Conservation (phyloP, 2,888 invertebrate genomes). For the Eueremaeus valkanovi region DNA sequence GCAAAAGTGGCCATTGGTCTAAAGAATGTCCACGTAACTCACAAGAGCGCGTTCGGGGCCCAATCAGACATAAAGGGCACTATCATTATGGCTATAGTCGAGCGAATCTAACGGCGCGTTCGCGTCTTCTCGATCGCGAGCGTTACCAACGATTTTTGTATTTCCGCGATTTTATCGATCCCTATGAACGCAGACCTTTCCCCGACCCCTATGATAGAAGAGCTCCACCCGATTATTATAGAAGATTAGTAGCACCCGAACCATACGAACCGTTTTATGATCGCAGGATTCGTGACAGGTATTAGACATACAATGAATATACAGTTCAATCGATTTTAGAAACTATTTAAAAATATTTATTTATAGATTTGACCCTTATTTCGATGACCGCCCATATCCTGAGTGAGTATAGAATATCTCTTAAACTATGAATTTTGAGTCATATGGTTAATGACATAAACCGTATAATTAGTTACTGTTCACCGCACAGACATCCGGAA, state of each 20-base stretch:
- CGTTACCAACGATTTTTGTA: slow-evolving; percentile 40
- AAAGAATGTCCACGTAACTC: slow-evolving; percentile 69
- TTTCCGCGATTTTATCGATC: slow-evolving; percentile 42
- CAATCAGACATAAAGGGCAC: background rate
- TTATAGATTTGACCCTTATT: slow-evolving; percentile 1
- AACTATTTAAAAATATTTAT: background rate
- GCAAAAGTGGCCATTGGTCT: slow-evolving; percentile 92
- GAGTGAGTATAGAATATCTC: background rate
- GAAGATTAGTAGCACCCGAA: background rate
- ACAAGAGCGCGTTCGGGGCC: slow-evolving; percentile 7
- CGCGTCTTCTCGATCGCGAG: slow-evolving; percentile 38
- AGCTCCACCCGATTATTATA: slow-evolving; percentile 41
- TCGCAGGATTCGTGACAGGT: slow-evolving; percentile 6
- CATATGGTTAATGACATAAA: background rate
- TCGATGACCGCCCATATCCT: background rate
- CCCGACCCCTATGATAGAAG: slow-evolving; percentile 48
- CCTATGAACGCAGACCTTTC: slow-evolving; percentile 43
- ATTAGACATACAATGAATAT: background rate
- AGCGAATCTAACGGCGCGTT: too few species aligned
- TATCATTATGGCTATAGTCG: slow-evolving; percentile 31
- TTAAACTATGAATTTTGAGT: background rate
- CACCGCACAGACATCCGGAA: too few species aligned
- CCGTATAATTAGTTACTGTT: too few species aligned
- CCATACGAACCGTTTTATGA: background rate
- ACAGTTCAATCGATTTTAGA: background rate